Base-by-base conservation (phyloP, 2,888 invertebrate genomes). In the Plutella xylostella region DNA sequence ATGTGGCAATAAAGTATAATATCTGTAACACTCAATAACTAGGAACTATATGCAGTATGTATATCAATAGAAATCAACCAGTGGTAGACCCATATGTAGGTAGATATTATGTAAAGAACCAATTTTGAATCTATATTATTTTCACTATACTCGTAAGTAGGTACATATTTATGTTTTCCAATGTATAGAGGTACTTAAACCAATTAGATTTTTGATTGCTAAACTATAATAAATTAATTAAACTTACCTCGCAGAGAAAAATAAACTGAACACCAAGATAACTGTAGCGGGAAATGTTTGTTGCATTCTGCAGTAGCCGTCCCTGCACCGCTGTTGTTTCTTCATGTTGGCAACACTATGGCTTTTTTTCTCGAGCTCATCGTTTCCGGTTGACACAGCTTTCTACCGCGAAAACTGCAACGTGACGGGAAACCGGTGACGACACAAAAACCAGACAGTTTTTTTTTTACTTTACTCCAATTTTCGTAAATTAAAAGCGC, bases 291-390 rank as follows among this genome's bases (percentile, higher is more conserved):
- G 58, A 55, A 68, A 68, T 68, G 63, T 67, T 59, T 65, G 66
- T 63, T 58, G 63, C 82, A 83, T 83, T 68, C 75, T 83, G 78
- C 43, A 20, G 18, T 15, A 17, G 12, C 35, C 42, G 19, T 31
- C 33, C 18, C 14, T 43, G 39, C 5, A 19, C 14, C 33, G 19
- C 31, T 20, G 45, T 28, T 14, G 21, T 21, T 4, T 11, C 65
- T 61, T 82, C 80, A 80, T 83, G 82, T 80, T 75, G 82, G 82
- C 65, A 80, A 67, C 76, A 80, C 77, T 69, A 67, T 58, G 56
- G 68, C 63, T 61, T 67, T 64, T 62, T 65, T 71, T 58, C 66
- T 71, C 60, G 70, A 63, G 65, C 62, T 70, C 82, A 80, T 80
- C 55, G 60, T 70, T 67, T 68, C 64, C 61, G 70, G 61, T 66